Percentiles rank a stretch among this genome's conserved stretches.
phyloP scores from a whole-genome alignment of 2,888 invertebrate species.

The Polymixis lichenea region DNA sequence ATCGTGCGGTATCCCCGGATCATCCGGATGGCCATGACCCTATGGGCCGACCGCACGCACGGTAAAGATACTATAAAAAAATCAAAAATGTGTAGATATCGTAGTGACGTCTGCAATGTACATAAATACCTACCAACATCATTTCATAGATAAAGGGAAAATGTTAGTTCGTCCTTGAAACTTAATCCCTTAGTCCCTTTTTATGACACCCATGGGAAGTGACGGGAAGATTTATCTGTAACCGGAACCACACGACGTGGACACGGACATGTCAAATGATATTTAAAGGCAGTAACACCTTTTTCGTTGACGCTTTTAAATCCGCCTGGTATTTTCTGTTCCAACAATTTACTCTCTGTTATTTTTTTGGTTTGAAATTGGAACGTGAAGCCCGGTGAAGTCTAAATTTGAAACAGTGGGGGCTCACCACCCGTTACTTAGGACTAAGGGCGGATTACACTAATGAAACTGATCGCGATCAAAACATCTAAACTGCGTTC shows the following conservation, averaged over 20 bases:
- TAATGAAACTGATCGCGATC: no score
- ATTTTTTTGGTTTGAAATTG: conserved; percentile 2
- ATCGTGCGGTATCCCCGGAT: no score
- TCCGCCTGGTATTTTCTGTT: background rate
- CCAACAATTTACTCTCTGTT: background rate
- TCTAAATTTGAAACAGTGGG: background rate
- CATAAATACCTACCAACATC: background rate
- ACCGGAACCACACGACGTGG: conserved; percentile 18
- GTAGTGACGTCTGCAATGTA: background rate
- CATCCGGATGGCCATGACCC: no score
- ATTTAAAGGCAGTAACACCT: conserved; percentile 14
- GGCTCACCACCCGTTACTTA: no score
- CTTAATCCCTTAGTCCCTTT: conserved; percentile 37
- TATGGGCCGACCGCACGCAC: conserved; percentile 6
- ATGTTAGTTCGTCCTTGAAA: conserved; percentile 2
- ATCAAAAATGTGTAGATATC: conserved; percentile 1
- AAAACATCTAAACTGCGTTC: no score
- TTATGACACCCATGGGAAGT: conserved; percentile 35
- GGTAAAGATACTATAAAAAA: conserved; percentile 19
- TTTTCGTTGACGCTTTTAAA: conserved; percentile 6
- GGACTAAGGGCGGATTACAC: no score
- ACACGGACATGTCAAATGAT: conserved; percentile 6
- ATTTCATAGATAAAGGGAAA: conserved; percentile 8
- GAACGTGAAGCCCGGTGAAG: background rate
- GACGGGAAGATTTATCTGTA: conserved; percentile 41